phyloP scores from a whole-genome alignment of 2,888 invertebrate genomes.

The Periphyllus acericola region DNA sequence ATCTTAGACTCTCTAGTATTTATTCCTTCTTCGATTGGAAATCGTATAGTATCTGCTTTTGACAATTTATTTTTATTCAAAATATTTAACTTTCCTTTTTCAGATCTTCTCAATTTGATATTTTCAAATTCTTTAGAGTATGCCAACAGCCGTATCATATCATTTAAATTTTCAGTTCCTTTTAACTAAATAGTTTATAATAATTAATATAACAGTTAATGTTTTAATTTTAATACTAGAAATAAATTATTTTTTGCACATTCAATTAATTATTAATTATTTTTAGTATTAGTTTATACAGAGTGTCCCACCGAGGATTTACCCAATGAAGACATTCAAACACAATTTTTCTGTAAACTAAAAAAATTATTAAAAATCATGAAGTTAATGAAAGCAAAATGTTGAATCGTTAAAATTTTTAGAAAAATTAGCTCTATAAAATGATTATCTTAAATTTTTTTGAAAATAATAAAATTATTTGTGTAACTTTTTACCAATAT shows the following conservation, averaged over 20 bases:
- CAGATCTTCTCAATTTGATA: constrained; percentile 76
- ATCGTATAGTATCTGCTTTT: constrained; percentile 72
- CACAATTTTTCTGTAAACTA: too few relatives aligned
- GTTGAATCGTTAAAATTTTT: too few relatives aligned
- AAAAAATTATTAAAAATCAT: too few relatives aligned
- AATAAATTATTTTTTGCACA: not conserved
- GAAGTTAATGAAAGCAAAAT: too few relatives aligned
- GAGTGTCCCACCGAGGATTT: too few relatives aligned
- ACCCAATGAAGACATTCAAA: too few relatives aligned
- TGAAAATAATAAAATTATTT: too few relatives aligned
- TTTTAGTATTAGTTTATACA: too few relatives aligned
- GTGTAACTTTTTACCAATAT: too few relatives aligned
- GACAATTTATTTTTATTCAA: constrained; percentile 73
- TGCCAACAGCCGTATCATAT: constrained; percentile 71
- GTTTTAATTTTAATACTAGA: not conserved
- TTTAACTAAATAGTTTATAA: constrained; percentile 39
- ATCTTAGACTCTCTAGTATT: constrained; percentile 79
- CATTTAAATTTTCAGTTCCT: constrained; percentile 70
- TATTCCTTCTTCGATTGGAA: constrained; percentile 78
- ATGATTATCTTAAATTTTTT: too few relatives aligned
- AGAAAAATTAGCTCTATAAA: too few relatives aligned
- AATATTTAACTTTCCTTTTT: constrained; percentile 76
- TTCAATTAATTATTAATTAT: not conserved
- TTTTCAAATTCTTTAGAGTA: constrained; percentile 77
- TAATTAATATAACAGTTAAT: not conserved